Evolutionary conservation across 2,797 vertebrate genomes (phyloP), one percentile per base, ranked within the genome.

Genomic region (Sebastes oblongus): DNA sequence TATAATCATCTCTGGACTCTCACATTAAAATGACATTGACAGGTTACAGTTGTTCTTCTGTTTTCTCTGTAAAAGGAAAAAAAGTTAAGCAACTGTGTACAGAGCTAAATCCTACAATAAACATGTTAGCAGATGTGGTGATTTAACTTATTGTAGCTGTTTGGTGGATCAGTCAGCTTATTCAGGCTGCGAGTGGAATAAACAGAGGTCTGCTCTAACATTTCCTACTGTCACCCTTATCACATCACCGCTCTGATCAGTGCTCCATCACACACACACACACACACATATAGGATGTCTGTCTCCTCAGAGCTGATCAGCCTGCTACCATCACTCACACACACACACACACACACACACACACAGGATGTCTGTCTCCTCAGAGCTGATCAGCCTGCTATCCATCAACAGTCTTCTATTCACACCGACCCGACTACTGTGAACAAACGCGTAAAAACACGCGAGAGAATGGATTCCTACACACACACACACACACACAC

Each of bases 391-490:
- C 83, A 34, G 67, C 71, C 66, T 66, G 39, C 34, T 46, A 70
- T 86, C 83, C 78, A 71, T 90, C 89, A 80, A 72, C 85, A 72
- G 76, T 50, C 75, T 27, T 75, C 78, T 55, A 75, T 89, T 82
- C 82, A 84, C 56, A 4, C 13, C 36, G 82, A 80, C 80, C 68
- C 70, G 24, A 70, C 75, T 77, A 74, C 84, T 88, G 86, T 78
- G 82, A 91, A 74, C 73, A 83, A 88, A 85, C 78, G 80, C n/a
- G 74, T 75, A 78, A 75, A 90, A 88, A 78, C 70, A 82, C 4
- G 42, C 61, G 16, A 78, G 64, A 82, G 42, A 78, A 50, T 39
- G 60, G 83, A 87, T 89, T 89, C 73, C 29, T 85, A 42, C 56
- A 77, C 59, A n/a, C 59, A 74, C 59, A 22, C 59, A 77, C 59